These are phyloP conservation scores for Plectrocnemia conspersa DNA, from an alignment of 1,140 invertebrate species.

Conservation along the genomic window DNA sequence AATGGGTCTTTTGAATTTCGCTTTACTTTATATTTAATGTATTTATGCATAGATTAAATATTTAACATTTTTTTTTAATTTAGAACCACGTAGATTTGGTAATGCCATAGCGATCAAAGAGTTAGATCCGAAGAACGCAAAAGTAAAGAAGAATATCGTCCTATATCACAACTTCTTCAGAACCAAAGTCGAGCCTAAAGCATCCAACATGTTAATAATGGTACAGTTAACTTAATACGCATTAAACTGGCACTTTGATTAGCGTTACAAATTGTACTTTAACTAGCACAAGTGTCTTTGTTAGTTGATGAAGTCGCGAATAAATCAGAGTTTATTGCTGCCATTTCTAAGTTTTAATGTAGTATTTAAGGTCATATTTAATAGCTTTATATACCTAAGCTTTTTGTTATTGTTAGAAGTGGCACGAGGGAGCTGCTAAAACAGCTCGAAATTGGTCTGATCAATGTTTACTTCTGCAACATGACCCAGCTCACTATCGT, in stretches of 20 bases:
- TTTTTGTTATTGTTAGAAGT: no score
- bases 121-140: slow-evolving; percentile 53
- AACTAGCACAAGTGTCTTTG: neutral
- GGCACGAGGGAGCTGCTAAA: slow-evolving; percentile 64
- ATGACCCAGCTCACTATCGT: slow-evolving; percentile 64
- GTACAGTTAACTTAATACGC: no score
- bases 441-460: slow-evolving; percentile 72
- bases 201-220: slow-evolving; percentile 78
- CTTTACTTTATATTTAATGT: no score
- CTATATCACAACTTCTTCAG: slow-evolving; percentile 75
- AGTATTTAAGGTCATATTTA: no score
- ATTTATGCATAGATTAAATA: no score
- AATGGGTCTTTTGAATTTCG: no score
- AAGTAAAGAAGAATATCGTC: slow-evolving; percentile 66
- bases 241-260: neutral
- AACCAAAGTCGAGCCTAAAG: slow-evolving; percentile 64
- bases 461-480: slow-evolving; percentile 62
- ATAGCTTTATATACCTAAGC: no score
- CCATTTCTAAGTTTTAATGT: no score
- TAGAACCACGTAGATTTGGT: slow-evolving; percentile 55
- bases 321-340: no score
- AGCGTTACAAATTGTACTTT: neutral
- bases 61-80: slow-evolving; percentile 24
- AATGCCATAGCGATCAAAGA: slow-evolving; percentile 58
- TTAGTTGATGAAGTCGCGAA: neutral